Conservation (phyloP, 1,140 invertebrate species). For the Calliopsis andreniformis region DNA sequence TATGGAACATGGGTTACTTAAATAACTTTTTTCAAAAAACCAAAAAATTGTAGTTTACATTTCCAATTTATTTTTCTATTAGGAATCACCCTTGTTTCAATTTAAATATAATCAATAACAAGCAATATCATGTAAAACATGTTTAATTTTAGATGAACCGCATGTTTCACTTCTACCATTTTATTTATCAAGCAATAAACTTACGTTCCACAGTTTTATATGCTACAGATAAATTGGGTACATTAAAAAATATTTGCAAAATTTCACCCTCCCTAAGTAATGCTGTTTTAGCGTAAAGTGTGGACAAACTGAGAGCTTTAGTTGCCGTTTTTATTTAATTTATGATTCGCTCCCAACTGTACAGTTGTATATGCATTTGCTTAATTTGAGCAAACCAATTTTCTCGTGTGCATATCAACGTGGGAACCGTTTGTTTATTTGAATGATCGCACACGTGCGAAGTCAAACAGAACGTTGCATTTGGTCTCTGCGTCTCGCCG, state of each 20-base stretch:
- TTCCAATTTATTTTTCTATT: too few species aligned
- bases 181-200: background rate
- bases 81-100: too few species aligned
- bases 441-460: constrained; percentile 1
- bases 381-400: constrained; percentile 15
- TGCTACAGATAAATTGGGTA: background rate
- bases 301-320: background rate
- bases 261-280: background rate
- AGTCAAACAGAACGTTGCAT: constrained; percentile 28
- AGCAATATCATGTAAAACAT: too few species aligned
- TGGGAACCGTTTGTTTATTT: constrained; percentile 22
- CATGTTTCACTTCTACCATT: too few species aligned
- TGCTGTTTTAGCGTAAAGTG: background rate
- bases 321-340: background rate
- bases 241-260: background rate
- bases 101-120: too few species aligned
- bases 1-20: too few species aligned
- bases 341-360: too few species aligned
- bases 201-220: background rate
- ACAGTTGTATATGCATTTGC: background rate
- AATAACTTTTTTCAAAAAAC: too few species aligned
- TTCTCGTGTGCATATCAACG: constrained; percentile 16
- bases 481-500: constrained; percentile 2
- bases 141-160: too few species aligned
- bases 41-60: too few species aligned